phyloP scores from a whole-genome alignment of 2,888 invertebrate genomes.

The Alentia gelatinosa region DNA sequence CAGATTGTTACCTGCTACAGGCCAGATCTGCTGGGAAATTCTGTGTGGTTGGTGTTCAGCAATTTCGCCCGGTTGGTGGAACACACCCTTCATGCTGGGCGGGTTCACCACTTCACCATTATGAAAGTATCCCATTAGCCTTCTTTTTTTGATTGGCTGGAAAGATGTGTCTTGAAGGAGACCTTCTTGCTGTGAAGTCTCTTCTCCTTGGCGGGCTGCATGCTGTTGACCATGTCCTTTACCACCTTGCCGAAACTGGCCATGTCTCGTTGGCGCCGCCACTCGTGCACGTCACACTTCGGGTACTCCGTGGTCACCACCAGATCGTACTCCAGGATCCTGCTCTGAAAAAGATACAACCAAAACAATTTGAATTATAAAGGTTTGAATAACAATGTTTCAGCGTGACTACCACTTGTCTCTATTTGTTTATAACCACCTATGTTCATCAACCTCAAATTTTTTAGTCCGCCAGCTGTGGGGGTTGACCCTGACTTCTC shows the following conservation, averaged over 20 bases:
- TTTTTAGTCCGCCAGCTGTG: no score
- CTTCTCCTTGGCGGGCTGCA: not conserved
- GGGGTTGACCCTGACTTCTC: no score
- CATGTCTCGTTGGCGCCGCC: constrained; percentile 4
- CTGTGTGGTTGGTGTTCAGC: no score
- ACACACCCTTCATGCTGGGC: no score
- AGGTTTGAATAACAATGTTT: not conserved
- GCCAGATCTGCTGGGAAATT: no score
- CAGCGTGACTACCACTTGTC: not conserved
- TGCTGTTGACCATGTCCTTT: not conserved
- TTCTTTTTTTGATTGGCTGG: no score
- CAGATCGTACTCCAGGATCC: not conserved
- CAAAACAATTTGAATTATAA: not conserved
- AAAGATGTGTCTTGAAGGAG: not conserved
- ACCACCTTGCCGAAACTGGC: not conserved
- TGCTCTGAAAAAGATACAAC: not conserved
- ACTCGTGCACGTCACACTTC: constrained; percentile 40
- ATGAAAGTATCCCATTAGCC: no score
- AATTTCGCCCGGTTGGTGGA: no score
- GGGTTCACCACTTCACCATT: no score
- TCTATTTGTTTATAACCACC: not conserved
- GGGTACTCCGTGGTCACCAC: constrained; percentile 39
- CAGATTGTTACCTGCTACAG: no score
- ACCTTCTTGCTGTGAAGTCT: not conserved
- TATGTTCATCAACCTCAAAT: not conserved